Evolutionary conservation across 2,797 vertebrate species (phyloP).

Genomic region (Ceryle rudis): DNA sequence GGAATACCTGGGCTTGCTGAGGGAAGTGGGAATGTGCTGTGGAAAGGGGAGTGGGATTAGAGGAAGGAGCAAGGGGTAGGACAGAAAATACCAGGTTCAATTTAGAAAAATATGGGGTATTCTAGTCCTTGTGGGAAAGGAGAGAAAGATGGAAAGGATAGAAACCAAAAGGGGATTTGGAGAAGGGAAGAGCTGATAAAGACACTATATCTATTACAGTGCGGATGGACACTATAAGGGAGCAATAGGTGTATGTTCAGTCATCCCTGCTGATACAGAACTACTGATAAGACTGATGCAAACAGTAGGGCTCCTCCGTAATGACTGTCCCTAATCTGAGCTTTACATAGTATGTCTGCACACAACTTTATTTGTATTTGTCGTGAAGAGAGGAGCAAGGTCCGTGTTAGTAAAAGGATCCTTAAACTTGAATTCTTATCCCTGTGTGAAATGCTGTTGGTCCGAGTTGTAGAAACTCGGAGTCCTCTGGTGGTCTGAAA

Average conservation of each 20-base stretch:
- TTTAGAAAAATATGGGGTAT: neutral
- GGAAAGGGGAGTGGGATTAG: neutral
- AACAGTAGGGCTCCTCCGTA: neutral
- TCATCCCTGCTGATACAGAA: neutral
- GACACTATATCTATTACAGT: neutral
- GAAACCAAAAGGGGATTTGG: neutral
- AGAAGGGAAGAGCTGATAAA: neutral
- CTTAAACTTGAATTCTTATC: neutral
- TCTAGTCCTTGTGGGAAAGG: neutral
- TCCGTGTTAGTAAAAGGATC: neutral
- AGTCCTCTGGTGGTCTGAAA: slow-evolving; percentile 20
- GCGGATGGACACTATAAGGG: neutral
- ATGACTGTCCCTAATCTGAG: neutral
- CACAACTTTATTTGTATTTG: neutral
- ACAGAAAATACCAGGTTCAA: neutral
- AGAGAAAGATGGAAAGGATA: neutral
- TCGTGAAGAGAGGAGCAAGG: neutral
- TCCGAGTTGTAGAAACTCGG: neutral
- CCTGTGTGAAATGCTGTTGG: neutral
- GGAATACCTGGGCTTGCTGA: neutral
- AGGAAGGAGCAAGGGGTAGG: neutral
- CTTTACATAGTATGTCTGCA: neutral
- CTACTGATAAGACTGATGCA: neutral
- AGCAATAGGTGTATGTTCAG: neutral
- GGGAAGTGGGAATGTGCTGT: neutral